phyloP scores from a whole-genome alignment of 2,797 vertebrate species.

The Sebastes melanostomus region DNA sequence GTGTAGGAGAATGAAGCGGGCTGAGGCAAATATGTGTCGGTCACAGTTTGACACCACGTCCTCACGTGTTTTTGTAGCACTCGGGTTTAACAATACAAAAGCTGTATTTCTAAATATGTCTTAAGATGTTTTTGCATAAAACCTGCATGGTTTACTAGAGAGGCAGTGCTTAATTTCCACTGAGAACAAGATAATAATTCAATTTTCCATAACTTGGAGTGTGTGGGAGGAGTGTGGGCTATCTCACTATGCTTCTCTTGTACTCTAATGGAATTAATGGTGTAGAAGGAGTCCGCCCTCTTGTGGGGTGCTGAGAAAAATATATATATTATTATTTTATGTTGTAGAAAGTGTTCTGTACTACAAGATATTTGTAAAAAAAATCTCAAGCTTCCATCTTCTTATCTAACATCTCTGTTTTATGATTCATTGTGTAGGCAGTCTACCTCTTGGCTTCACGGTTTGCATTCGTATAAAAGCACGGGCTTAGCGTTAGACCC shows the following conservation, averaged over 20 bases:
- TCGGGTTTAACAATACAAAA: background rate
- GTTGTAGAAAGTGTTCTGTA: background rate
- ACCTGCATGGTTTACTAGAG: background rate
- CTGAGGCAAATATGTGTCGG: conserved; percentile 63
- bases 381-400: conserved; percentile 37
- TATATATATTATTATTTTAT: background rate
- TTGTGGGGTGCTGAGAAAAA: conserved; percentile 55
- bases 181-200: conserved; percentile 30
- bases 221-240: conserved; percentile 62
- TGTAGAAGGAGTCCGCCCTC: conserved; percentile 65
- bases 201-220: conserved; percentile 44
- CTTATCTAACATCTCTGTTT: conserved; percentile 55
- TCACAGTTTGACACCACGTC: conserved; percentile 53
- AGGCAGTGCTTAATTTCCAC: conserved; percentile 30
- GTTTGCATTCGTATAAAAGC: conserved; percentile 26
- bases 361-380: conserved; percentile 5
- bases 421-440: conserved; percentile 60
- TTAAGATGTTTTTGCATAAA: background rate
- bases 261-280: conserved; percentile 50
- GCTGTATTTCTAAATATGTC: background rate
- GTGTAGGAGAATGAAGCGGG: conserved; percentile 62
- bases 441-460: conserved; percentile 32
- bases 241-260: conserved; percentile 19
- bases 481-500: background rate
- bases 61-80: conserved; percentile 14